Percentiles rank a stretch among this genome's conserved stretches.
These are phyloP conservation scores for Drosophila lini DNA, from an alignment of 1,140 invertebrate genomes.

Conservation along the genomic window DNA sequence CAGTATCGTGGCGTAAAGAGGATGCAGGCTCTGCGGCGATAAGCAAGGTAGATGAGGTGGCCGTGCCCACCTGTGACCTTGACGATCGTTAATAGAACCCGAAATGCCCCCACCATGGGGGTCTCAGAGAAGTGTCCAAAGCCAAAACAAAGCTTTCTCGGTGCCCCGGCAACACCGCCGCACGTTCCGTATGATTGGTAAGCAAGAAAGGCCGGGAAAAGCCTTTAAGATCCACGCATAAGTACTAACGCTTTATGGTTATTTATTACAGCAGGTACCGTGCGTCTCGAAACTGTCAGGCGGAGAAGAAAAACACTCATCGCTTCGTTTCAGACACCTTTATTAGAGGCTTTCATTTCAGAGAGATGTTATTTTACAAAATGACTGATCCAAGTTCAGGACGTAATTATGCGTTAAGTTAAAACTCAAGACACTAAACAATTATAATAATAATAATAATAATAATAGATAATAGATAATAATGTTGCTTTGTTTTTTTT, in stretches of 20 bases:
- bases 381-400: conserved; percentile 33
- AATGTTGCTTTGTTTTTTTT: conserved; percentile 8
- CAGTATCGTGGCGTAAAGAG: conserved; percentile 25
- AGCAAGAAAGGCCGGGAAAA: background rate
- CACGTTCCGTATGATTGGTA: background rate
- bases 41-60: conserved; percentile 1
- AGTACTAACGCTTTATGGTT: conserved; percentile 5
- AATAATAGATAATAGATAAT: conserved; percentile 18
- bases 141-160: conserved; percentile 1
- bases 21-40: conserved; percentile 4
- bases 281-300: background rate
- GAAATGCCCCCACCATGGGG: background rate
- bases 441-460: conserved; percentile 18
- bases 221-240: conserved; percentile 4
- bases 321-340: conserved; percentile 23
- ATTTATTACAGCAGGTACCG: conserved; percentile 5
- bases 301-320: conserved; percentile 1
- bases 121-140: background rate
- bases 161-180: background rate
- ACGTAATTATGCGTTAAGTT: conserved; percentile 13
- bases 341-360: conserved; percentile 22
- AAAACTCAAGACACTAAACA: conserved; percentile 25
- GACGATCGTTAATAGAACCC: conserved; percentile 4
- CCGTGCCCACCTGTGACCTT: conserved; percentile 20
- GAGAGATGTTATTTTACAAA: conserved; percentile 40